A percentile compares a stretch with the other conserved stretches of the same genome.
phyloP scores from a whole-genome alignment of 1,140 invertebrate genomes.

The Anastrepha ludens region DNA sequence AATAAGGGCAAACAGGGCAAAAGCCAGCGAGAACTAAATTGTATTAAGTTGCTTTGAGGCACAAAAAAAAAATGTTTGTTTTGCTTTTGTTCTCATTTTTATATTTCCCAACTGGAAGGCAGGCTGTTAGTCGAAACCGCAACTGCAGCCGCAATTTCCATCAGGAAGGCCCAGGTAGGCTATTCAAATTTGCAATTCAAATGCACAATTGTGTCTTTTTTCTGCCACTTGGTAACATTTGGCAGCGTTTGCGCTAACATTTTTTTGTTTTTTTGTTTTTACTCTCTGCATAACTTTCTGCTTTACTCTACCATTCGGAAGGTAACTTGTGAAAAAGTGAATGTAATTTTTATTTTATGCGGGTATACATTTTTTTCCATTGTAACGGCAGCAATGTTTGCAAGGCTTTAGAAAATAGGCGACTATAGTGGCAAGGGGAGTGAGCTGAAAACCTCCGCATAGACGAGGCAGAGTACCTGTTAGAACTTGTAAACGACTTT shows the following conservation, averaged over 20 bases:
- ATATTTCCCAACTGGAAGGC: background rate
- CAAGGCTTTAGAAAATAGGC: background rate
- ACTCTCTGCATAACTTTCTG: too few species aligned
- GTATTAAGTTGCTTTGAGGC: background rate
- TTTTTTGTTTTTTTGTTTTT: background rate
- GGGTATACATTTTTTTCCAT: background rate
- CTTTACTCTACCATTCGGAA: too few species aligned
- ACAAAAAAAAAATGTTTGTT: background rate
- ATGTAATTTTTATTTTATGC: background rate
- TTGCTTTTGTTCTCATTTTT: background rate
- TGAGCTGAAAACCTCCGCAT: background rate
- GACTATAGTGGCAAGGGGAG: background rate
- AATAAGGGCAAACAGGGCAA: background rate
- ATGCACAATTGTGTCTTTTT: background rate
- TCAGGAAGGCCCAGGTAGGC: background rate
- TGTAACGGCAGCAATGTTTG: background rate
- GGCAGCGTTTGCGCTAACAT: background rate
- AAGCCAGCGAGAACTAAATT: background rate
- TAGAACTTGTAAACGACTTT: background rate
- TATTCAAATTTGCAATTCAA: slow-evolving; percentile 30
- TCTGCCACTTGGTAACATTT: background rate
- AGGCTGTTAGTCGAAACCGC: background rate
- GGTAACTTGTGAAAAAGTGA: background rate
- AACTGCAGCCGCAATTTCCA: background rate
- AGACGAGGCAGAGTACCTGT: background rate